Conservation (phyloP, 2,888 invertebrate species). For the Syrista parreyssii region DNA sequence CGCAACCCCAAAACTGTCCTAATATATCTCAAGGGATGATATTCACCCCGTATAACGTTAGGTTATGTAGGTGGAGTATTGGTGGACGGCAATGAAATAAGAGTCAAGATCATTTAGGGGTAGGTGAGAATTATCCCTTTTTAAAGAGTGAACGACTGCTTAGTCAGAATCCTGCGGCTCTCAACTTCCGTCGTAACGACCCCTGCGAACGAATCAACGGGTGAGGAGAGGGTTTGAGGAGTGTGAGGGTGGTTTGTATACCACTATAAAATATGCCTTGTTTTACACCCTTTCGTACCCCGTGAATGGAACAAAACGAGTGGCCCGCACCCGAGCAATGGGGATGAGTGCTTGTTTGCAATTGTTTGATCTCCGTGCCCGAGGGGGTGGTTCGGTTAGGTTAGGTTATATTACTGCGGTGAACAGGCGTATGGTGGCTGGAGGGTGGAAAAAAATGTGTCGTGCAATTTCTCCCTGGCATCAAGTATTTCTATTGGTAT, state of each 20-base stretch:
- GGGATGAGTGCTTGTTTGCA: background rate
- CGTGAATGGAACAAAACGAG: conserved; percentile 23
- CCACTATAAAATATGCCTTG: conserved; percentile 29
- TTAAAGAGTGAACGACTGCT: conserved; percentile 26
- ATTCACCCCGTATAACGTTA: background rate
- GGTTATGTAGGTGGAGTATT: background rate
- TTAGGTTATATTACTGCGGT: background rate
- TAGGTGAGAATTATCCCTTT: conserved; percentile 28
- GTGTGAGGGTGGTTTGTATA: background rate
- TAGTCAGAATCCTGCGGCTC: background rate
- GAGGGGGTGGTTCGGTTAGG: conserved; percentile 5
- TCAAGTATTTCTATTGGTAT: background rate
- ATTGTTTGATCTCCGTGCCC: conserved; percentile 10
- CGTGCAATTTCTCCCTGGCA: background rate
- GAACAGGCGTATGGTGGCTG: background rate
- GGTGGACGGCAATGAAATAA: conserved; percentile 29
- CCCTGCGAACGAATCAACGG: background rate
- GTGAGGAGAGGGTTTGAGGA: background rate
- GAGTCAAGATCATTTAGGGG: conserved; percentile 32
- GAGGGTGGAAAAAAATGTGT: background rate
- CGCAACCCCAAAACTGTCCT: background rate
- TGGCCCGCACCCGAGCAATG: background rate
- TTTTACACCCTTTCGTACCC: conserved; percentile 31
- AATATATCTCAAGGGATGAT: background rate
- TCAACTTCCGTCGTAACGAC: background rate